Evolutionary conservation across 2,113 vertebrate species (phyloP), one percentile per base, ranked within the genome.

Genomic region (Melospiza melodia): DNA sequence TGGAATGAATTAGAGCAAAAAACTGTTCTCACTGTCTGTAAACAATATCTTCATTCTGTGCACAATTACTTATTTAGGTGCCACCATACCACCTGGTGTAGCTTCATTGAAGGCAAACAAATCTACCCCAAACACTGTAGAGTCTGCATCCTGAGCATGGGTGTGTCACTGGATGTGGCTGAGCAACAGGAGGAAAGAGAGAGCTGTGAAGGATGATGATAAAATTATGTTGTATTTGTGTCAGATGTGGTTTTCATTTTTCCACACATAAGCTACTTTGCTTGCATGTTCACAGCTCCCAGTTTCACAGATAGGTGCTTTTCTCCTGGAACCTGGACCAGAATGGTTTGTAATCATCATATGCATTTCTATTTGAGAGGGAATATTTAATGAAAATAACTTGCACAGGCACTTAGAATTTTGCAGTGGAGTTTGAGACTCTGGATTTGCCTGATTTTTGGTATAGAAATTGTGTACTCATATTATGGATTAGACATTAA

Each of bases 171-270:
- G 61, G 10, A 59, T 66, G 43, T 41, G 54, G 21, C 30, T 91
- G 59, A 90, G 46, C 35, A 88, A 48, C 37, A 71, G 71, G 23
- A 83, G 27, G 63, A 62, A 65, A 51, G 25, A 77, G 54, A 90
- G 25, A 24, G 12, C 5, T 54, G 39, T n/a, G 74, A 87, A 62
- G 33, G 17, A 22, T 66, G 18, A 41, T 43, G 39, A 49, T 68
- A 63, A 66, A 91, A 57, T 66, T 80, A 8, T 25, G 8, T 31
- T 41, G 7, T 51, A 5, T 54, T 82, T 87, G 12, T 67, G 37
- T 87, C 41, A 84, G 75, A 80, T 59, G 61, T 92, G 87, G 55
- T 73, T 93, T 91, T 46, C 9, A 9, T 94, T 93, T 95, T 80
- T 78, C 55, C 75, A 44, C 10, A 24, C 27, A 6, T 22, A 21